These are phyloP conservation scores for Myotis planiceps DNA, from an alignment of 2,797 vertebrate species.

Conservation along the genomic window DNA sequence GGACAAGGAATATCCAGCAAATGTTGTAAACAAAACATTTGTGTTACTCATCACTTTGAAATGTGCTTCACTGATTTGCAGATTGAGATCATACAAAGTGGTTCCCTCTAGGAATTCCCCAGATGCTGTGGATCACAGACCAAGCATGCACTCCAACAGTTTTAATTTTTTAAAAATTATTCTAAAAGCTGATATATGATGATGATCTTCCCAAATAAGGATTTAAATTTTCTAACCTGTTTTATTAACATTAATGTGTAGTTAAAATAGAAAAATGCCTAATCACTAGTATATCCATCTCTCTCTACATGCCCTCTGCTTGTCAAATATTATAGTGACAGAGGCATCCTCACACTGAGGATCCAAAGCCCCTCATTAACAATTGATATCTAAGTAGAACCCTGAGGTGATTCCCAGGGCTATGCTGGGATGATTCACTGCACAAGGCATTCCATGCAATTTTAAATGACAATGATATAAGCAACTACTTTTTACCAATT, in stretches of 20 bases:
- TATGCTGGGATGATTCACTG: neutral
- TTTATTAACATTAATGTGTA: neutral
- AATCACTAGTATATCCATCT: neutral
- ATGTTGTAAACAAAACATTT: neutral
- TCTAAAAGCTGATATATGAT: neutral
- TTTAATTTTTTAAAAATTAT: neutral
- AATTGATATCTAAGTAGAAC: neutral
- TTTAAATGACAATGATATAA: constrained; percentile 65
- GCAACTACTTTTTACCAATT: constrained; percentile 42
- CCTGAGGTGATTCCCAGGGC: neutral
- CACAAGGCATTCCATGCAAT: constrained; percentile 55
- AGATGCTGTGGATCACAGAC: neutral
- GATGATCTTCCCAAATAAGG: neutral
- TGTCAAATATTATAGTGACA: neutral
- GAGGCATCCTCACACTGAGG: neutral
- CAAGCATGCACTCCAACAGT: neutral
- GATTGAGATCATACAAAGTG: neutral
- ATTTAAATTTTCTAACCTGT: neutral
- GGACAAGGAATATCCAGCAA: neutral
- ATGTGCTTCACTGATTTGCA: neutral
- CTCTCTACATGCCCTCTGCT: neutral
- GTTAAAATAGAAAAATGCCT: neutral
- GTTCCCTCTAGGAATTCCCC: neutral
- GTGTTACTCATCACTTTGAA: neutral
- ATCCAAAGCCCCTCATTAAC: neutral